Base-by-base conservation (phyloP, 37 sponge, comb jelly and placozoan species). In the Oopsacas minuta region DNA sequence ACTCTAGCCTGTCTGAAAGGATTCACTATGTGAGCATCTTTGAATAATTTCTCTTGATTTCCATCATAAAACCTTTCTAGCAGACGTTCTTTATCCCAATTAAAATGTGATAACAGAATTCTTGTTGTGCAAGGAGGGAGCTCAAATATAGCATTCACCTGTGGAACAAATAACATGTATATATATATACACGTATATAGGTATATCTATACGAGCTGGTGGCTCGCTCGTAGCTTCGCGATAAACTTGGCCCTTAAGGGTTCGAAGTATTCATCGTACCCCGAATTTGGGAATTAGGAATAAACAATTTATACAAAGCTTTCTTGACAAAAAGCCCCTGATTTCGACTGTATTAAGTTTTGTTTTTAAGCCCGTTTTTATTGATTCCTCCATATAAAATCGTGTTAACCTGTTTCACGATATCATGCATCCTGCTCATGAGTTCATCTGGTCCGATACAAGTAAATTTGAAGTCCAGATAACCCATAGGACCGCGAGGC, bases 41-140 rank as follows among this genome's bases (percentile, higher is more conserved):
- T 36, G 86, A 93, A 95, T 17, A 93, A 85, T 15, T 83, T 81
- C 82, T 95, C 90, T 75, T 90, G 93, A 81, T 91, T 90, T 0
- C 90, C 91, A 7, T 88, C 86, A 52, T 88, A 93, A 86, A 88
- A 93, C 91, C 92, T 91, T 22, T 94, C 94, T 85, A 95, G 49
- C 12, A 95, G 86, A 22, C 88, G 88, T 86, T 93, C 96, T 61
- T 95, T 95, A 85, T 95, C 96, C 96, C 96, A 95, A 35, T 90
- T 91, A 86, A 92, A 91, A 38, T 90, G 85, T 0, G 89, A 90
- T 17, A 95, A 82, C 0, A 95, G 86, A 0, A 88, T 88, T 7
- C 96, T 83, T 23, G 92, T 92, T 52, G 86, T 83, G 28, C 87
- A 89, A 10, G 94, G 82, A 1, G 96, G 93, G 39, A 95, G 81